A percentile compares a stretch with the other conserved stretches of the same genome.
Conservation (phyloP, 2,888 invertebrate genomes). For the Acanthococcus lagerstroemiae region DNA sequence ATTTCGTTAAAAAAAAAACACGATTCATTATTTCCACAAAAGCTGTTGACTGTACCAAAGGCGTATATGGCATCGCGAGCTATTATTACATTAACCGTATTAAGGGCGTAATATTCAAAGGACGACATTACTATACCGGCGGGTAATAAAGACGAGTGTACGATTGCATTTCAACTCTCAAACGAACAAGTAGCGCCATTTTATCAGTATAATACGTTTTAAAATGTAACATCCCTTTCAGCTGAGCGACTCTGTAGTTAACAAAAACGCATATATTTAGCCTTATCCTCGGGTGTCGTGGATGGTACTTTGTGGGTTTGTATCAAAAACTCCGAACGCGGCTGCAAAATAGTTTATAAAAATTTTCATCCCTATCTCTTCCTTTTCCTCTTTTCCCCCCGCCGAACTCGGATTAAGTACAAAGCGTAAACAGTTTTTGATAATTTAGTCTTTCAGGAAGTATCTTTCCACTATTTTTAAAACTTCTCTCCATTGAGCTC, state of each 20-base stretch:
- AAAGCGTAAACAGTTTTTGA: not conserved
- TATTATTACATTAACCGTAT: too few species aligned
- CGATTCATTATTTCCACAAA: too few species aligned
- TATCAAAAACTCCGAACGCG: not conserved
- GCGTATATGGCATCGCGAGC: too few species aligned
- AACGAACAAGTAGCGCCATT: slow-evolving; percentile 18
- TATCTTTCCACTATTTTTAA: too few species aligned
- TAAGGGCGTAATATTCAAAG: too few species aligned
- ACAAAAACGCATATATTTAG: slow-evolving; percentile 19
- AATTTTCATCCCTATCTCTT: not conserved
- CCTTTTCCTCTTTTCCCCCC: not conserved
- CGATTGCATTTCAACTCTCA: too few species aligned
- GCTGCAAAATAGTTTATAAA: not conserved
- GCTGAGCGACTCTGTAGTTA: slow-evolving; percentile 10
- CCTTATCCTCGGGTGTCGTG: slow-evolving; percentile 9
- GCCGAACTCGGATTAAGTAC: not conserved
- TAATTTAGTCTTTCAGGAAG: not conserved
- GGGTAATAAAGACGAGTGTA: too few species aligned
- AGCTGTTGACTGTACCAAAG: too few species aligned
- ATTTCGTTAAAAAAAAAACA: too few species aligned
- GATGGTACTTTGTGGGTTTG: not conserved
- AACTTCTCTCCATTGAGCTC: too few species aligned
- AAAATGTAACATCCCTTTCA: slow-evolving; percentile 12
- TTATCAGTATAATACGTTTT: slow-evolving; percentile 22
- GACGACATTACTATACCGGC: too few species aligned